These are phyloP conservation scores for Ophiodon elongatus DNA, from an alignment of 2,113 vertebrate species.

Conservation along the genomic window DNA sequence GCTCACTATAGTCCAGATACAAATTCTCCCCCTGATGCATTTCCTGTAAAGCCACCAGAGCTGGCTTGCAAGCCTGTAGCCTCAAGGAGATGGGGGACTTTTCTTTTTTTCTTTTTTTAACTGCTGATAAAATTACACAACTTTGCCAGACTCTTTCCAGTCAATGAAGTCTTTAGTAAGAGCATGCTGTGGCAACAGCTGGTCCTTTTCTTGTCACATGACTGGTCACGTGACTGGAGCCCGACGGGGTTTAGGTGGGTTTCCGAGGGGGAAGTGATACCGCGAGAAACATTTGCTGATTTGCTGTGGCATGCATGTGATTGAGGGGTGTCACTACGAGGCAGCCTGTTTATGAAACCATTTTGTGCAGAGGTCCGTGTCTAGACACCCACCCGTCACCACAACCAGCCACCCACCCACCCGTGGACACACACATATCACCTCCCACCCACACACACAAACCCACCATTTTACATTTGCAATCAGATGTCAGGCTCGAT, in stretches of 20 bases:
- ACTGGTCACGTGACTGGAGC: constrained; percentile 35
- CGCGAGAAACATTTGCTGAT: constrained; percentile 21
- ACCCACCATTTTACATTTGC: constrained; percentile 49
- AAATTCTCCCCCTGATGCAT: constrained; percentile 34
- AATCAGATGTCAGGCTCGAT: constrained; percentile 43
- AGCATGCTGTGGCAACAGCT: constrained; percentile 24
- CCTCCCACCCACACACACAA: background rate
- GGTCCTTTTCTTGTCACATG: constrained; percentile 13
- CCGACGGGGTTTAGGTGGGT: constrained; percentile 14
- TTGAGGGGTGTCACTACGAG: constrained; percentile 26
- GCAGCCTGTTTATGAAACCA: constrained; percentile 47
- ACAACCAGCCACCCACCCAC: constrained; percentile 21
- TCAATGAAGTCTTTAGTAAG: constrained; percentile 5
- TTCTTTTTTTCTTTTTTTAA: background rate
- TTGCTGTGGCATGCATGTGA: constrained; percentile 17
- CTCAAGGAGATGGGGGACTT: background rate
- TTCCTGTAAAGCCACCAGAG: constrained; percentile 58
- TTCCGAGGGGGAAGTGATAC: constrained; percentile 72
- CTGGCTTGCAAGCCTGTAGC: background rate
- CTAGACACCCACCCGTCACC: constrained; percentile 57
- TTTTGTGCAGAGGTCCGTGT: constrained; percentile 63
- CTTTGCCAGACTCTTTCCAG: constrained; percentile 5
- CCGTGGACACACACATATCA: background rate
- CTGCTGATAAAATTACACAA: background rate
- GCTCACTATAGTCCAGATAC: constrained; percentile 9